These are phyloP conservation scores for Trachops cirrhosus DNA, from an alignment of 2,797 vertebrate genomes.

Conservation along the genomic window DNA sequence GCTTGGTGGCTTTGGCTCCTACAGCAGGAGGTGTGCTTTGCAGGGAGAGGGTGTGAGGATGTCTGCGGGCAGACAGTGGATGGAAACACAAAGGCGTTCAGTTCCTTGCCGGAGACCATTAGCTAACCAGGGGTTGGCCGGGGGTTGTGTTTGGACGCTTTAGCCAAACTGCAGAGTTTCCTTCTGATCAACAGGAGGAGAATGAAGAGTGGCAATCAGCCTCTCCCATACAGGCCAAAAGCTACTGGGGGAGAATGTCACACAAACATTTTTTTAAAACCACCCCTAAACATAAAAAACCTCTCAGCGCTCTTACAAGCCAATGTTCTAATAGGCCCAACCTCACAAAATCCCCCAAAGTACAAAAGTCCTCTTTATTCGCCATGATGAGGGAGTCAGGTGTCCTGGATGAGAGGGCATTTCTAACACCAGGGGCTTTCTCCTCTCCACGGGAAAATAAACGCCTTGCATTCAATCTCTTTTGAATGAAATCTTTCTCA, in stretches of 20 bases:
- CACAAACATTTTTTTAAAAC: neutral
- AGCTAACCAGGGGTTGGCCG: accelerated
- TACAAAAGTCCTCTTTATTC: neutral
- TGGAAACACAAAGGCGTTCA: neutral
- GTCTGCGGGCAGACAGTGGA: accelerated
- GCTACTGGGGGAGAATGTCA: neutral
- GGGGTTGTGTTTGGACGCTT: neutral
- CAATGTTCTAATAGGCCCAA: neutral
- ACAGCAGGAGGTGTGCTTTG: neutral
- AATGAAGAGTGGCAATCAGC: neutral
- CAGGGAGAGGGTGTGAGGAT: accelerated
- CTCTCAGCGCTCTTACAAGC: neutral
- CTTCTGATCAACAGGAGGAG: neutral
- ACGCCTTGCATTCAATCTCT: accelerated
- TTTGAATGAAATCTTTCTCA: neutral
- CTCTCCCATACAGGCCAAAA: neutral
- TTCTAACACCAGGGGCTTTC: neutral
- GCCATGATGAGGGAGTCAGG: neutral
- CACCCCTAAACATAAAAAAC: neutral
- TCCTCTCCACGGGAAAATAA: neutral
- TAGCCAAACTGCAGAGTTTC: neutral
- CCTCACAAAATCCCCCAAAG: neutral
- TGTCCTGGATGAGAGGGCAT: neutral
- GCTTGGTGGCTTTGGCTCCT: neutral
- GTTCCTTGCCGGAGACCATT: neutral